Evolutionary conservation across 2,113 vertebrate species (phyloP).

Genomic region (Uropsilus gracilis): DNA sequence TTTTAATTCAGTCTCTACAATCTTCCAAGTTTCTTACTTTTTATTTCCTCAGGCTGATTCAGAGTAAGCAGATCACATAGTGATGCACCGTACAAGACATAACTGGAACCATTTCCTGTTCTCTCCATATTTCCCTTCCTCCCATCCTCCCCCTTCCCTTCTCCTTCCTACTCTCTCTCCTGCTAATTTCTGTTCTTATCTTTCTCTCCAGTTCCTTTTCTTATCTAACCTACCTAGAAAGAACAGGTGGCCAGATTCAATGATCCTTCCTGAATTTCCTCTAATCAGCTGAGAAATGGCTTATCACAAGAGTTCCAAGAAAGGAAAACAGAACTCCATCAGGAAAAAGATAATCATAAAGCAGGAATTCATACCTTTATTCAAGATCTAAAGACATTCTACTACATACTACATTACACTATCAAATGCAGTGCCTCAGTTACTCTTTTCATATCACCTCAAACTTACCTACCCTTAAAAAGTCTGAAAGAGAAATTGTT

Average conservation of each 20-base stretch:
- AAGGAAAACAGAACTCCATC: background rate
- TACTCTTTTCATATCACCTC: background rate
- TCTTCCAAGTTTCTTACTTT: background rate
- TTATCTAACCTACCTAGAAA: background rate
- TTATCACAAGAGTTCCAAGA: background rate
- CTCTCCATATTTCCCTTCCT: too few relatives aligned
- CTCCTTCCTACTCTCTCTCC: background rate
- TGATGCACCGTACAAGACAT: background rate
- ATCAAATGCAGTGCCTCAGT: background rate
- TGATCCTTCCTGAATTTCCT: background rate
- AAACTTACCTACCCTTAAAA: background rate
- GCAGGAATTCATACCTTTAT: background rate
- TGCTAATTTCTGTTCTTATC: too few relatives aligned
- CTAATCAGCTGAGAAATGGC: conserved; percentile 26
- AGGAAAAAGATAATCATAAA: background rate
- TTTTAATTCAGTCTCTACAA: background rate
- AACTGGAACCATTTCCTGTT: background rate
- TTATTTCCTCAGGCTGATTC: background rate
- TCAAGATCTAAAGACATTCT: background rate
- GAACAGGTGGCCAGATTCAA: background rate
- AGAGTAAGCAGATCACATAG: background rate
- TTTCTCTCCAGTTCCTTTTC: background rate
- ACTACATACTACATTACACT: background rate
- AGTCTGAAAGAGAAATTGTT: conserved; percentile 33
- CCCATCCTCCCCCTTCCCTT: too few relatives aligned